phyloP scores from a whole-genome alignment of 2,113 vertebrate species.

The Progne subis region DNA sequence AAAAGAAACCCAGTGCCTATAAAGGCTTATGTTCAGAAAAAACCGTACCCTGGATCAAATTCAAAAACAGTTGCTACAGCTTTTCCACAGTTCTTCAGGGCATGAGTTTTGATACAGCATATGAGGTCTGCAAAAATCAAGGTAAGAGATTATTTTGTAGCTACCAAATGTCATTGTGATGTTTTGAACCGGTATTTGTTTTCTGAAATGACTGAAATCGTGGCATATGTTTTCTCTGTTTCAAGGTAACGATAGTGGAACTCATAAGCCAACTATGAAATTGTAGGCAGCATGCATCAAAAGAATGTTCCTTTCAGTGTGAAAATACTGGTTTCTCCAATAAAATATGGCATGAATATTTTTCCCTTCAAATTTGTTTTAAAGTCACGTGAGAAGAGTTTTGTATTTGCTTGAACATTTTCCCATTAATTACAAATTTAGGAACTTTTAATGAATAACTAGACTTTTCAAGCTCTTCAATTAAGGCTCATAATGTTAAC shows the following conservation, averaged over 20 bases:
- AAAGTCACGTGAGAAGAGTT: neutral
- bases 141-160: slow-evolving; percentile 72
- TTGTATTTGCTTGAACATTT: neutral
- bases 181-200: neutral
- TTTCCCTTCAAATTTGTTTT: neutral
- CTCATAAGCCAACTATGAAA: neutral
- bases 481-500: neutral
- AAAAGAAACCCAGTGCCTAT: slow-evolving; percentile 68
- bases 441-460: neutral
- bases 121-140: slow-evolving; percentile 86
- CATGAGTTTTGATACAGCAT: slow-evolving; percentile 81
- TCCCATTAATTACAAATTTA: neutral
- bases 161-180: neutral
- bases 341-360: neutral
- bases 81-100: slow-evolving; percentile 86
- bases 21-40: slow-evolving; percentile 81
- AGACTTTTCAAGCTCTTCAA: neutral
- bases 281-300: neutral
- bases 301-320: neutral
- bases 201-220: neutral
- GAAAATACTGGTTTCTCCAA: neutral
- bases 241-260: neutral
- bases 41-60: slow-evolving; percentile 85
- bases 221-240: neutral
- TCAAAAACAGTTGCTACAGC: slow-evolving; percentile 87